Evolutionary conservation across 2,888 invertebrate genomes (phyloP), one percentile per base, ranked within the genome.

Genomic region (Balanococcus diminutus): DNA sequence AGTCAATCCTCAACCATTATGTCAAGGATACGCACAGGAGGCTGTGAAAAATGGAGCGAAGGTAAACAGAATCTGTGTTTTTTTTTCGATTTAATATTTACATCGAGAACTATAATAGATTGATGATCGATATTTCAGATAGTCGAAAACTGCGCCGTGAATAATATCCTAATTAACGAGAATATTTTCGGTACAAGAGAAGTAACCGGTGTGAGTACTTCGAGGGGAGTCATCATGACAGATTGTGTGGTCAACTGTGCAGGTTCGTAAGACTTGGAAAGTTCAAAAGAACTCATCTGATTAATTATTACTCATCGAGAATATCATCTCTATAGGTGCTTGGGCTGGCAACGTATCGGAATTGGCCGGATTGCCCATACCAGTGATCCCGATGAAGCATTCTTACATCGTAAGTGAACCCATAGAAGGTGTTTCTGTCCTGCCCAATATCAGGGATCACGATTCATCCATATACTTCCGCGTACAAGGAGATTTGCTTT

Each of bases 381-480:
- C 97, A 0, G 88, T 97, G 42, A 91, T 95, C 14, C 94, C 96
- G 0, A 95, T 97, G 92, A 96, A 96, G 89, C 97, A 98, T 89
- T 94, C 97, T 0, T 98, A 97, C 89, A 93, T 97, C 5, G 93
- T 97, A 0, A 94, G 95, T 0, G 96, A 96, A 87, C 91, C 92
- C 0, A 94, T 97, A 16, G 93, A 94, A 0, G 95, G 94, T 87
- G 92, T 95, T 0, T 91, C 94, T 86, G 93, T 93, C 79, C 90
- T 94, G 87, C 97, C 97, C 0, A 97, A 97, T 89, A 91, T 97
- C 16, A 91, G 97, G 61, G 97, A 97, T 90, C 96, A 96, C 88
- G 97, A 98, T 89, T 93, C 93, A 8, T 94, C 93, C 22, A 91
- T 96, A 28, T 97, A 97, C 89, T 93, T 97, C 88, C 93, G 95